Percentiles rank a stretch among this genome's conserved stretches.
Conservation (phyloP, 2,888 invertebrate genomes). For the Megalurothrips usitatus region DNA sequence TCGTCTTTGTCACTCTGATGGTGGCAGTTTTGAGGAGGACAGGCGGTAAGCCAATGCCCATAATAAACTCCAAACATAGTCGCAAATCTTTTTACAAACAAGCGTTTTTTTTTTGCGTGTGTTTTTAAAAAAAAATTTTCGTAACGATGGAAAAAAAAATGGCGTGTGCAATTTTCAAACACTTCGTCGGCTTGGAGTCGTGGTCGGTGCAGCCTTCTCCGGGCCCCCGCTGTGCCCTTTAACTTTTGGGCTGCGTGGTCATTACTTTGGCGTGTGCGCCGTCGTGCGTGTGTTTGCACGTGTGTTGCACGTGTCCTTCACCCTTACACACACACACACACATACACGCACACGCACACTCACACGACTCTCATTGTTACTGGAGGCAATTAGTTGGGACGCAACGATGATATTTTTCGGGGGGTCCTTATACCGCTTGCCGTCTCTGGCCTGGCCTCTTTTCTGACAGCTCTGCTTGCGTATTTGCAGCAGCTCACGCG, state of each 20-base stretch:
- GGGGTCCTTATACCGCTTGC: background rate
- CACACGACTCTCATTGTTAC: conserved; percentile 3
- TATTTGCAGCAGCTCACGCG: too few relatives aligned
- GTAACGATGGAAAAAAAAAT: background rate
- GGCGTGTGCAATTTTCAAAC: too few relatives aligned
- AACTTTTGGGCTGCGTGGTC: background rate
- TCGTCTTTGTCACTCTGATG: too few relatives aligned
- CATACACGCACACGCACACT: background rate
- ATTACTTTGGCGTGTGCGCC: background rate
- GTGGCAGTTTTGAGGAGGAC: too few relatives aligned
- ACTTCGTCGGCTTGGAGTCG: too few relatives aligned
- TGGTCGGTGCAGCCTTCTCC: too few relatives aligned
- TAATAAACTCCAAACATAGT: background rate
- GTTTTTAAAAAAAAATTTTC: background rate
- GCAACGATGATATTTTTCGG: background rate
- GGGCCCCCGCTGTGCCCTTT: too few relatives aligned
- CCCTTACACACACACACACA: background rate
- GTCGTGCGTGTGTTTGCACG: background rate
- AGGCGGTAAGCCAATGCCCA: background rate
- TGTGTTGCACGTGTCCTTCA: background rate
- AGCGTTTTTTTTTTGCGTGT: background rate
- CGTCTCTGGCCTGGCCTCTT: background rate
- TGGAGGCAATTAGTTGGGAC: background rate
- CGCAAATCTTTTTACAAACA: background rate
- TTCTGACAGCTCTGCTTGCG: background rate